phyloP scores from a whole-genome alignment of 2,888 invertebrate species.

The Acanthosepion pharaonis region DNA sequence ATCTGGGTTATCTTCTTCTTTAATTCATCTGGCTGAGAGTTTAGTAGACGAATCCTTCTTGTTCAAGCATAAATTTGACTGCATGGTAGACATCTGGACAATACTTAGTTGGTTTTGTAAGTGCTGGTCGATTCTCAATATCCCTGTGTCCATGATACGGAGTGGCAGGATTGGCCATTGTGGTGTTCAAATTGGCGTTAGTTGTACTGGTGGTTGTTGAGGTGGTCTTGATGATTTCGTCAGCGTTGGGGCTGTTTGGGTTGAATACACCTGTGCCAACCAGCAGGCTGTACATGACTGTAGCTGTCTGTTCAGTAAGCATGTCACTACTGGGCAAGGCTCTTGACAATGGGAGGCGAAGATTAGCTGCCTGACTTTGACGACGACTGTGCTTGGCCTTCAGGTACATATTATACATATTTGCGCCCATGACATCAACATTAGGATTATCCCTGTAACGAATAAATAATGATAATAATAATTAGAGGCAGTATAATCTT shows the following conservation, averaged over 20 bases:
- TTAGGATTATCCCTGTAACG: slow-evolving; percentile 72
- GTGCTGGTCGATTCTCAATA: slow-evolving; percentile 68
- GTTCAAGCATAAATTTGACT: slow-evolving; percentile 53
- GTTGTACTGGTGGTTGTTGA: not conserved
- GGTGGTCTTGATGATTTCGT: slow-evolving; percentile 34
- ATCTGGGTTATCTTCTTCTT: not conserved
- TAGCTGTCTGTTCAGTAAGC: slow-evolving; percentile 69
- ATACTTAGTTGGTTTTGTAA: slow-evolving; percentile 67
- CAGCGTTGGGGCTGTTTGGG: slow-evolving; percentile 50
- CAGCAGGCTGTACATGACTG: slow-evolving; percentile 67
- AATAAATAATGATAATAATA: not conserved
- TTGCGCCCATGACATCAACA: slow-evolving; percentile 74
- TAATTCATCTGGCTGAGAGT: not conserved
- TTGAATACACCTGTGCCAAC: slow-evolving; percentile 74
- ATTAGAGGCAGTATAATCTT: too few species aligned
- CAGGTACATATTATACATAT: slow-evolving; percentile 72
- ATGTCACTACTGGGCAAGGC: slow-evolving; percentile 65
- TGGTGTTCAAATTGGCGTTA: not conserved
- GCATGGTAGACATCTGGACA: slow-evolving; percentile 69
- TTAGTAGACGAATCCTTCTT: not conserved
- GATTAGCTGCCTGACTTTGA: slow-evolving; percentile 50
- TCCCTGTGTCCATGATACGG: slow-evolving; percentile 72
- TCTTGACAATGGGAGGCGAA: slow-evolving; percentile 65
- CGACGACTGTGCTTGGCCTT: slow-evolving; percentile 52
- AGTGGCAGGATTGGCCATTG: not conserved